These are phyloP conservation scores for Axis porcinus DNA, from an alignment of 2,113 vertebrate species.

Conservation along the genomic window DNA sequence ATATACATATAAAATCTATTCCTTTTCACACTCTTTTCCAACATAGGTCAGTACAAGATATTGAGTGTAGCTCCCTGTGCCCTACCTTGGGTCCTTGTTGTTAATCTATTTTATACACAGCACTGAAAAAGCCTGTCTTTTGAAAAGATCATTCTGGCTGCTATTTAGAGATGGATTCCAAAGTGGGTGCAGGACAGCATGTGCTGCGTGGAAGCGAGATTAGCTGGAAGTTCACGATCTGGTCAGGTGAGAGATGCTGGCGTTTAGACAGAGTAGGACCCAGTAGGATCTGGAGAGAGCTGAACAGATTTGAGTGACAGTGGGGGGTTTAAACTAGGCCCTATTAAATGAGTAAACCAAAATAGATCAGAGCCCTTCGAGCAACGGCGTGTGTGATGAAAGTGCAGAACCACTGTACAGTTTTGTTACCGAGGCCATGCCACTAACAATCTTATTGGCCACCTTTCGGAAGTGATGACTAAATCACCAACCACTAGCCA, in stretches of 20 bases:
- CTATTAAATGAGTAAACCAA: not conserved
- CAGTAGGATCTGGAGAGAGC: not conserved
- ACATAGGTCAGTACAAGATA: not conserved
- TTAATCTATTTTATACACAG: not conserved
- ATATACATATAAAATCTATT: not conserved
- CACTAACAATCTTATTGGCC: no score
- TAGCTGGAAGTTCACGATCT: not conserved
- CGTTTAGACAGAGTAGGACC: not conserved
- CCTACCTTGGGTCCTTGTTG: not conserved
- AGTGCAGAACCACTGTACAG: accelerated
- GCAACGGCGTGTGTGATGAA: not conserved
- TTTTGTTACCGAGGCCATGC: accelerated
- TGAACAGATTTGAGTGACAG: not conserved
- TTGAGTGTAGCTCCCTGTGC: not conserved
- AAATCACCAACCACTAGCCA: not conserved
- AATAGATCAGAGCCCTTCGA: not conserved
- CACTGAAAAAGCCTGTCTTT: not conserved
- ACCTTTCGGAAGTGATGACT: not conserved
- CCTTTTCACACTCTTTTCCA: not conserved
- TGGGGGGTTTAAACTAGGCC: accelerated
- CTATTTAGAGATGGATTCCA: not conserved
- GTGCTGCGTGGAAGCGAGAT: not conserved
- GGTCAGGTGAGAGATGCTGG: not conserved
- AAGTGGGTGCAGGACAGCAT: accelerated
- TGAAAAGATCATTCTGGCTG: not conserved